Evolutionary conservation across 2,797 vertebrate species (phyloP).

Genomic region (Sebastes jordani): DNA sequence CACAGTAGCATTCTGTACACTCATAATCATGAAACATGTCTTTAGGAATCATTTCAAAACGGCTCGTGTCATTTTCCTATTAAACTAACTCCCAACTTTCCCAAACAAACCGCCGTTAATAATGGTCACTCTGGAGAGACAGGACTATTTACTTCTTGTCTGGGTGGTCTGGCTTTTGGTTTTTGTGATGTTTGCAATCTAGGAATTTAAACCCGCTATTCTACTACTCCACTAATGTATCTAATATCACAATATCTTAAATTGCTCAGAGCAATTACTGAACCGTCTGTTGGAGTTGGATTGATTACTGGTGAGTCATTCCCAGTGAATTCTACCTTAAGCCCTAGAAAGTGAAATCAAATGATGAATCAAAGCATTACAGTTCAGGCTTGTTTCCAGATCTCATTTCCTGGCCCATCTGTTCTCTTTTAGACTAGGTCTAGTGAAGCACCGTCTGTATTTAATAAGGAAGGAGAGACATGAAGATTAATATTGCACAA

Average conservation of each 20-base stretch:
- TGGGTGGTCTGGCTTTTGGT: constrained; percentile 11
- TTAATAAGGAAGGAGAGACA: constrained; percentile 16
- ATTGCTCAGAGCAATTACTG: neutral
- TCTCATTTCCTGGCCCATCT: constrained; percentile 60
- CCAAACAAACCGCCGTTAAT: neutral
- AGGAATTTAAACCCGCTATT: neutral
- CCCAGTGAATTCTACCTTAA: constrained; percentile 21
- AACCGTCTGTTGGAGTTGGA: constrained; percentile 5
- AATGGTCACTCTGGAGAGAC: neutral
- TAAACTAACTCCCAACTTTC: neutral
- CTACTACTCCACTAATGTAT: neutral
- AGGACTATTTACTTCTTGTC: neutral
- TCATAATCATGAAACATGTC: neutral
- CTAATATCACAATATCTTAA: neutral
- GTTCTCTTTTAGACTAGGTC: constrained; percentile 59
- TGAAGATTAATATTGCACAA: constrained; percentile 16
- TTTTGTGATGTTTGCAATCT: neutral
- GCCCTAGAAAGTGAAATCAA: constrained; percentile 40
- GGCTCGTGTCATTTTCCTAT: neutral
- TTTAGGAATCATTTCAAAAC: neutral
- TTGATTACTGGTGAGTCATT: neutral
- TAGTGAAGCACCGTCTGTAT: constrained; percentile 32
- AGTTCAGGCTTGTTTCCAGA: constrained; percentile 44
- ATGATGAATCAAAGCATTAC: constrained; percentile 40
- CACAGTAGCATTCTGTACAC: neutral